Conservation (phyloP, 1,140 invertebrate genomes). For the Neodiprion lecontei region DNA sequence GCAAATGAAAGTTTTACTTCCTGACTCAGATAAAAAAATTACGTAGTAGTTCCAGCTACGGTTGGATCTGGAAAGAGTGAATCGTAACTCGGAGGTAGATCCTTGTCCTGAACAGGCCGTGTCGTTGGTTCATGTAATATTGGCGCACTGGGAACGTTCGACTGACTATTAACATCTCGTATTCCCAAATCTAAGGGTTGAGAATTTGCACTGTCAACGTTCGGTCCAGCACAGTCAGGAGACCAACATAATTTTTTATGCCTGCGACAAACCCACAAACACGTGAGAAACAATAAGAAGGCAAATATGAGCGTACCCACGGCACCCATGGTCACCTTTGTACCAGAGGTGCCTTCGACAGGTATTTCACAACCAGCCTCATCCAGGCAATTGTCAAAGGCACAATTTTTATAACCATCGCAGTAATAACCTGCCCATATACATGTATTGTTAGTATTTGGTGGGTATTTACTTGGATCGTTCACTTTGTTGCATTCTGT, state of each 20-base stretch:
- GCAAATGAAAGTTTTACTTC: neutral
- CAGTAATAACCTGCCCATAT: slow-evolving; percentile 48
- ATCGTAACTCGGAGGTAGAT: slow-evolving; percentile 58
- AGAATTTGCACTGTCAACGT: neutral
- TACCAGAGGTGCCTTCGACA: slow-evolving; percentile 41
- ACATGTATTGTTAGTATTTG: slow-evolving; percentile 33
- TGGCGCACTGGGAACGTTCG: slow-evolving; percentile 42
- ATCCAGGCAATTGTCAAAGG: slow-evolving; percentile 42
- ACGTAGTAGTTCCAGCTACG: slow-evolving; percentile 37
- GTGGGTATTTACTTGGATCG: slow-evolving; percentile 10
- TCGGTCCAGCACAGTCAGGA: slow-evolving; percentile 51
- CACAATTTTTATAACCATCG: slow-evolving; percentile 53
- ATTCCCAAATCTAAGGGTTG: neutral
- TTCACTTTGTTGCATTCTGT: slow-evolving; percentile 38
- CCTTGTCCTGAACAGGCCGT: slow-evolving; percentile 49
- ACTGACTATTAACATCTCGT: slow-evolving; percentile 21
- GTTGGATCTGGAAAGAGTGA: slow-evolving; percentile 54
- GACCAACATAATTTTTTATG: slow-evolving; percentile 57
- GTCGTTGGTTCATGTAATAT: slow-evolving; percentile 51
- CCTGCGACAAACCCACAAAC: slow-evolving; percentile 53
- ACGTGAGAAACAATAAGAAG: slow-evolving; percentile 52
- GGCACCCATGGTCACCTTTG: slow-evolving; percentile 54
- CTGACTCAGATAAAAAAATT: slow-evolving; percentile 16
- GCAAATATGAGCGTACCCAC: slow-evolving; percentile 53
- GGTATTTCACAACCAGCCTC: slow-evolving; percentile 45